Conservation (phyloP, 2,113 vertebrate species). For the Shinisaurus crocodilurus region DNA sequence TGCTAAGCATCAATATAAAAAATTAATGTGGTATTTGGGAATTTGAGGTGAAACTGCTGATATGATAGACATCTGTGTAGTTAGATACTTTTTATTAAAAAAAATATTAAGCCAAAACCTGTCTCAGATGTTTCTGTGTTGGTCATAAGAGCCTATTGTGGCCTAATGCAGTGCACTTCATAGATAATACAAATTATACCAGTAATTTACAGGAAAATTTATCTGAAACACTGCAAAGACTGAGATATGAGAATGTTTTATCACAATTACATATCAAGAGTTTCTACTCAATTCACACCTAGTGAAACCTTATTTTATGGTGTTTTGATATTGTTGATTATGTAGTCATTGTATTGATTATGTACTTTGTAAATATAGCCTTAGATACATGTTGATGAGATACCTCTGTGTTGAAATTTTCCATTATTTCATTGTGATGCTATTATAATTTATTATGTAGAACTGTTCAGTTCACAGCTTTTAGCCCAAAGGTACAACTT, state of each 20-base stretch:
- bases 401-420: conserved; percentile 53
- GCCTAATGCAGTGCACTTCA: not conserved
- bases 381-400: not conserved
- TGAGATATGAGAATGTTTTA: conserved; percentile 11
- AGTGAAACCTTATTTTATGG: not conserved
- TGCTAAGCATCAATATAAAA: conserved; percentile 78
- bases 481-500: conserved; percentile 59
- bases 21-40: conserved; percentile 74
- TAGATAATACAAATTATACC: conserved; percentile 1
- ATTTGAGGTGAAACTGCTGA: conserved; percentile 53
- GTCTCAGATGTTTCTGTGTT: conserved; percentile 23
- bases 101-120: conserved; percentile 14
- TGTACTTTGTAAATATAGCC: not conserved
- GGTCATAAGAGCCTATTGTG: not conserved
- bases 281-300: not conserved
- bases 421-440: conserved; percentile 49
- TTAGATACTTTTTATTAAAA: conserved; percentile 57
- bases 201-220: not conserved
- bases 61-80: conserved; percentile 59
- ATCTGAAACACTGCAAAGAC: not conserved
- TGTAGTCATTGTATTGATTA: not conserved
- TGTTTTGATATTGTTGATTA: conserved; percentile 8
- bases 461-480: conserved; percentile 61
- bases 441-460: conserved; percentile 60
- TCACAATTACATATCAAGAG: not conserved